A percentile compares a stretch with the other conserved stretches of the same genome.
Conservation (phyloP, 2,113 vertebrate species). For the Clarias macrocephalus region DNA sequence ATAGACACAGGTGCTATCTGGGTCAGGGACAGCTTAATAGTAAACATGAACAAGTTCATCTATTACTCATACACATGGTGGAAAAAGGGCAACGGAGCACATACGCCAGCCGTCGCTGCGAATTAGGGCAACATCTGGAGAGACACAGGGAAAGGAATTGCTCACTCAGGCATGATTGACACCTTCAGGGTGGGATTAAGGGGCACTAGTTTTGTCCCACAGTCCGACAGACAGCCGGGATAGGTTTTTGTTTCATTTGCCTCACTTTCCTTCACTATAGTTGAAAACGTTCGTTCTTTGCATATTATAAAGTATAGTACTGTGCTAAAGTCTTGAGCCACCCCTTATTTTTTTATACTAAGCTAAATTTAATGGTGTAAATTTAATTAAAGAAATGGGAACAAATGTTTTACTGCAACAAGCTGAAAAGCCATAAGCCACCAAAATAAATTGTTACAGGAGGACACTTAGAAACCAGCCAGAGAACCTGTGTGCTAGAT, state of each 20-base stretch:
- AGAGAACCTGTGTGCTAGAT: not conserved
- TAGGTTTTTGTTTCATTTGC: conserved; percentile 38
- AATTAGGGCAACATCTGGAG: conserved; percentile 78
- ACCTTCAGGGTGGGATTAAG: conserved; percentile 59
- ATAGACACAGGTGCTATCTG: not conserved
- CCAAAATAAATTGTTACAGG: not conserved
- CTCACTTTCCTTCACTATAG: not conserved
- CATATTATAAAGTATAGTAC: not conserved
- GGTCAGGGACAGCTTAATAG: conserved; percentile 16
- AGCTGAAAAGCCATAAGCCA: not conserved
- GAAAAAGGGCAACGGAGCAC: conserved; percentile 63
- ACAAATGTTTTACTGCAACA: no score
- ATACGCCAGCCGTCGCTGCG: conserved; percentile 62
- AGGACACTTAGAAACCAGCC: not conserved
- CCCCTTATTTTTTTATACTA: no score
- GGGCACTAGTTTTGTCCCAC: conserved; percentile 46
- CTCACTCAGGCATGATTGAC: conserved; percentile 63
- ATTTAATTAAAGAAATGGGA: no score
- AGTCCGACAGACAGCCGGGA: conserved; percentile 51
- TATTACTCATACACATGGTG: conserved; percentile 53
- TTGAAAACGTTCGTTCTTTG: not conserved
- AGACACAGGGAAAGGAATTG: conserved; percentile 60
- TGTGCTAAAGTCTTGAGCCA: no score
- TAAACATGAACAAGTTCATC: conserved; percentile 41
- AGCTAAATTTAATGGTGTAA: no score